Percentiles rank a stretch among this genome's conserved stretches.
Conservation (phyloP, 2,888 invertebrate genomes). For the Clitarchus hookeri region DNA sequence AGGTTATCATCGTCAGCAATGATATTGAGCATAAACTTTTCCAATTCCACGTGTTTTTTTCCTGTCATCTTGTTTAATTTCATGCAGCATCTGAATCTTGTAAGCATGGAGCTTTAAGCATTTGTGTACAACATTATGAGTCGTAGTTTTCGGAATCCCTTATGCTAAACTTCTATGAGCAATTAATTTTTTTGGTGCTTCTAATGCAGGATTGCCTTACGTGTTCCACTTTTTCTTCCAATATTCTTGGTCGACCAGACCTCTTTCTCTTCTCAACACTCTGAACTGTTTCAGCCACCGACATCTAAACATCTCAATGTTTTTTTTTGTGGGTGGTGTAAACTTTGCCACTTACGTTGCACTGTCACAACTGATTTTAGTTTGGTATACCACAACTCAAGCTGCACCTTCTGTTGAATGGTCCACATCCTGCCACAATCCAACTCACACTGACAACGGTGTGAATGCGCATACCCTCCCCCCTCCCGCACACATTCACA, state of each 20-base stretch:
- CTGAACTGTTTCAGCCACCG: too few relatives aligned
- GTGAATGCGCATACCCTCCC: too few relatives aligned
- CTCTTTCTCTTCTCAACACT: too few relatives aligned
- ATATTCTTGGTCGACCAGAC: not conserved
- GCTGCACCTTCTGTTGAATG: not conserved
- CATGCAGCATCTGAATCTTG: not conserved
- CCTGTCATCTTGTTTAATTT: not conserved
- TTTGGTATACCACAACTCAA: conserved; percentile 21
- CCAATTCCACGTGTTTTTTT: too few relatives aligned
- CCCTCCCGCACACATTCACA: too few relatives aligned
- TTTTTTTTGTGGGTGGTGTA: too few relatives aligned
- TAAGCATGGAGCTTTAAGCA: not conserved
- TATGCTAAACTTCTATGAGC: conserved; percentile 19
- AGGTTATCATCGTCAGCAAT: too few relatives aligned
- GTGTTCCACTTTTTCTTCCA: not conserved
- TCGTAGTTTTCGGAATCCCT: conserved; percentile 25
- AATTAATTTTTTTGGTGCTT: not conserved
- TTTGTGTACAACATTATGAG: conserved; percentile 21
- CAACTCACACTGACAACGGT: conserved; percentile 9
- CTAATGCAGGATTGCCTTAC: conserved; percentile 27
- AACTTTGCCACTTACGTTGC: too few relatives aligned
- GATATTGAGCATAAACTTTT: too few relatives aligned
- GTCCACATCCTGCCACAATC: not conserved
- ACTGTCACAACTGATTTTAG: too few relatives aligned
- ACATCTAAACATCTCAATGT: too few relatives aligned